Evolutionary conservation across 1,140 invertebrate species (phyloP).

Genomic region (Eupeodes corollae): DNA sequence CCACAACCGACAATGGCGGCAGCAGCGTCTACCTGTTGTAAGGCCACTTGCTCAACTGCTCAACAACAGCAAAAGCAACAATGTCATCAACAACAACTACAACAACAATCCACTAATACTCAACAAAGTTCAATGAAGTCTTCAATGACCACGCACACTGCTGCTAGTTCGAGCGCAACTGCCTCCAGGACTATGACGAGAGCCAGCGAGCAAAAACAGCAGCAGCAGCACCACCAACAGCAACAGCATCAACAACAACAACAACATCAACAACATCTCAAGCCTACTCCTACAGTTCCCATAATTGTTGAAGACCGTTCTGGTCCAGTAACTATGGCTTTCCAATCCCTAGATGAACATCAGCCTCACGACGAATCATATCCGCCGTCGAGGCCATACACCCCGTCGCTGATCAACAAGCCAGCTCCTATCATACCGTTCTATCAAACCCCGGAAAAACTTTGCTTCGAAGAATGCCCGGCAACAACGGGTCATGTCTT

Average conservation of each 20-base stretch:
- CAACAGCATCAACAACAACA: not conserved
- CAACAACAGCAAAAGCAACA: slow-evolving; percentile 3
- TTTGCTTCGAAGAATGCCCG: slow-evolving; percentile 45
- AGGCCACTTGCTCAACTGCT: not conserved
- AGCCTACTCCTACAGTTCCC: slow-evolving; percentile 18
- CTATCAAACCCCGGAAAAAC: slow-evolving; percentile 49
- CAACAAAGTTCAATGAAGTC: not conserved
- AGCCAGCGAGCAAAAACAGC: slow-evolving; percentile 2
- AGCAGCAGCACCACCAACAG: too few species aligned
- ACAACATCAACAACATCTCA: not conserved
- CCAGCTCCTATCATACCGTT: slow-evolving; percentile 51
- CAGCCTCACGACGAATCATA: slow-evolving; percentile 36
- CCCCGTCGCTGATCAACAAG: slow-evolving; percentile 53
- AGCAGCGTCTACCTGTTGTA: not conserved
- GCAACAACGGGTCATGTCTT: slow-evolving; percentile 44
- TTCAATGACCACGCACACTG: slow-evolving; percentile 1
- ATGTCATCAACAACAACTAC: slow-evolving; percentile 9
- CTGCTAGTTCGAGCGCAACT: slow-evolving; percentile 10
- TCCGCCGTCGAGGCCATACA: slow-evolving; percentile 38
- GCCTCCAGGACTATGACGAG: slow-evolving; percentile 1
- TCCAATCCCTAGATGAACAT: slow-evolving; percentile 48
- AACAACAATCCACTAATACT: slow-evolving; percentile 24
- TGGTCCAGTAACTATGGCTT: slow-evolving; percentile 39
- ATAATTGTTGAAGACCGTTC: slow-evolving; percentile 23
- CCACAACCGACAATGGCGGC: not conserved